Base-by-base conservation (phyloP, 92 coral and sea anemone species). In the Desmophyllum pertusum region DNA sequence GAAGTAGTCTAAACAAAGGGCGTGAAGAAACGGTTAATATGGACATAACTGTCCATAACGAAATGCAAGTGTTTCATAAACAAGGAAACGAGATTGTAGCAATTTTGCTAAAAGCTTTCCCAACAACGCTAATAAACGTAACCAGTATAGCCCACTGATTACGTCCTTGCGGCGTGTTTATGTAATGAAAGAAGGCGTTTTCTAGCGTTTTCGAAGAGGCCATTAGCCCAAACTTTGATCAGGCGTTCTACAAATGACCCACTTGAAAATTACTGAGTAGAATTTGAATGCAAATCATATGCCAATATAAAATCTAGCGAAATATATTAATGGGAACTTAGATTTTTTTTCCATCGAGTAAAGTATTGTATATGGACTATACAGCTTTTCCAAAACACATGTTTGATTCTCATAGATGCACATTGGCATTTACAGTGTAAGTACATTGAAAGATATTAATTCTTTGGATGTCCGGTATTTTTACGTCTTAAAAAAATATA, bases 41-140 rank as follows among this genome's bases (percentile, higher is more conserved):
- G 43, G 4, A n/a, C 18, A n/a, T 67, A 36, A 67, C 41, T 37
- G 65, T 11, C 35, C 35, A 30, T 5, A 27, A 78, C 73, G 63
- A 43, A 53, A 43, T 31, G 41, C 67, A 67, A 80, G 33, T 36
- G 76, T 29, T 52, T 68, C 76, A 69, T 37, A 30, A n/a, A 52
- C 66, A 11, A 37, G 41, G 19, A 27, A 50, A 67, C 29, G 27
- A 19, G 73, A 67, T 35, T 67, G 73, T 67, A 67, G 42, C 73
- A 67, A 67, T 67, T 79, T 79, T 29, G 53, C 50, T 62, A 62
- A 42, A 66, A 64, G 41, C 62, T 30, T 43, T 64, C 40, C 19
- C 83, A 41, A 36, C 72, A 63, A 27, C 30, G 46, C 48, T n/a
- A 21, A 68, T 50, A 50, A 50, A 80, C n/a, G 76, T 50, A 68